These are phyloP conservation scores for Spodoptera frugiperda DNA, from an alignment of 1,140 invertebrate species.

Conservation along the genomic window DNA sequence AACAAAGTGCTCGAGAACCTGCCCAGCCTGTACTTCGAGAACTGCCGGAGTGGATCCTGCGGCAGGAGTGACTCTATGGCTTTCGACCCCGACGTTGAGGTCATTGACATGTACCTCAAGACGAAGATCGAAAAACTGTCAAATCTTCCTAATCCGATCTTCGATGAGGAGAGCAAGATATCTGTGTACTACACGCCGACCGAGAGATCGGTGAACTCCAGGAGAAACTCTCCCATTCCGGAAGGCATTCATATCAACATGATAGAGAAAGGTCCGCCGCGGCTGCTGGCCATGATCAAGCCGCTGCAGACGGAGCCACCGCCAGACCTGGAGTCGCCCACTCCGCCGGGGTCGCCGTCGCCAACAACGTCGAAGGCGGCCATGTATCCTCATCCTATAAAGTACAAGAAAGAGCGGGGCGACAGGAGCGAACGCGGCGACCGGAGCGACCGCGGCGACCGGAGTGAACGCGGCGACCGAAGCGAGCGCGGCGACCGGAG, in stretches of 20 bases:
- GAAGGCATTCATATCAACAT: conserved; percentile 88
- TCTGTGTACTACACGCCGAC: conserved; percentile 94
- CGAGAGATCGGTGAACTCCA: conserved; percentile 85
- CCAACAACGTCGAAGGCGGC: conserved; percentile 56
- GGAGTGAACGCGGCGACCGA: no score
- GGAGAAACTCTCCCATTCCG: conserved; percentile 77
- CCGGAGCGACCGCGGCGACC: no score
- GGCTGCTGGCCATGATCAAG: conserved; percentile 70
- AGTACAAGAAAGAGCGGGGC: no score
- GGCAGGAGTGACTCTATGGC: conserved; percentile 92
- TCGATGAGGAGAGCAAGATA: conserved; percentile 88
- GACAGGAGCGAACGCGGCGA: no score
- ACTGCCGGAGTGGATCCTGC: conserved; percentile 95
- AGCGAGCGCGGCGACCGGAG: no score
- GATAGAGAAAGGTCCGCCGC: conserved; percentile 84
- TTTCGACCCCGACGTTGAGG: conserved; percentile 89
- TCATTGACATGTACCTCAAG: conserved; percentile 89
- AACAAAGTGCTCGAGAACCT: conserved; percentile 98
- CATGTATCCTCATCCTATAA: no score
- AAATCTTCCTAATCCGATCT: conserved; percentile 71
- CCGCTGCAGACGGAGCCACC: conserved; percentile 62
- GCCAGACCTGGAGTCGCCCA: conserved; percentile 53
- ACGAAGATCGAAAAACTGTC: conserved; percentile 87
- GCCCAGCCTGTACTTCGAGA: conserved; percentile 97
- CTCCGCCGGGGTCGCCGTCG: conserved; percentile 55